Evolutionary conservation across 1,140 invertebrate genomes (phyloP).

Genomic region (Bathynomus jamesi): DNA sequence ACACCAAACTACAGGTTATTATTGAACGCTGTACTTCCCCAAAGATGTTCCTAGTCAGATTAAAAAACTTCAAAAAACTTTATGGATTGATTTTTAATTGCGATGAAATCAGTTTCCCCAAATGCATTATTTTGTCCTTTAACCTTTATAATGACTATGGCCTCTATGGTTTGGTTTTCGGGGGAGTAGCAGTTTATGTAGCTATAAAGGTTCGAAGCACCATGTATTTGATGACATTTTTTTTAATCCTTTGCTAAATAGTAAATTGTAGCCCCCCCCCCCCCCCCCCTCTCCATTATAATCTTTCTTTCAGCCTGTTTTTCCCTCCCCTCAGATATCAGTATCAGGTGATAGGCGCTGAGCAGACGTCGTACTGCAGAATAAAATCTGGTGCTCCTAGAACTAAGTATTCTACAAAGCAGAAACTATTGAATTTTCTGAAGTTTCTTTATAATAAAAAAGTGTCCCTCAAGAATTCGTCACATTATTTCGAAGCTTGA

Average conservation of each 20-base stretch:
- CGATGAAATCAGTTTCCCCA: too few species aligned
- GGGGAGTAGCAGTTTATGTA: background rate
- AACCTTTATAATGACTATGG: background rate
- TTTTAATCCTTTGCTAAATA: background rate
- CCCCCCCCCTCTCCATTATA: too few species aligned
- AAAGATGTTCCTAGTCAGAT: too few species aligned
- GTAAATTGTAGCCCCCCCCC: too few species aligned
- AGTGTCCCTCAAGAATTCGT: slow-evolving; percentile 15
- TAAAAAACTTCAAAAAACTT: too few species aligned
- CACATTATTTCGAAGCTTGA: slow-evolving; percentile 21
- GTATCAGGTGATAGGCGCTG: slow-evolving; percentile 20
- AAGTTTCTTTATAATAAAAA: slow-evolving; percentile 16
- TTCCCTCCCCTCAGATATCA: slow-evolving; percentile 5
- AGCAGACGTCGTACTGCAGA: slow-evolving; percentile 21
- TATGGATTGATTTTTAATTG: too few species aligned
- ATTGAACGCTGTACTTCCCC: too few species aligned
- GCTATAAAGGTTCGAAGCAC: background rate
- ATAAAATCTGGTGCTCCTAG: slow-evolving; percentile 16
- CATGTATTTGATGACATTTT: background rate
- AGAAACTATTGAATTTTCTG: slow-evolving; percentile 20
- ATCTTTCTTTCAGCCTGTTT: too few species aligned
- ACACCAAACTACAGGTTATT: too few species aligned
- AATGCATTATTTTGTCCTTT: too few species aligned
- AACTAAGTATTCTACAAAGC: slow-evolving; percentile 6
- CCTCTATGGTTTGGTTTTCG: background rate